These are phyloP conservation scores for Amblyraja radiata DNA, from an alignment of 2,797 vertebrate genomes.

Conservation along the genomic window DNA sequence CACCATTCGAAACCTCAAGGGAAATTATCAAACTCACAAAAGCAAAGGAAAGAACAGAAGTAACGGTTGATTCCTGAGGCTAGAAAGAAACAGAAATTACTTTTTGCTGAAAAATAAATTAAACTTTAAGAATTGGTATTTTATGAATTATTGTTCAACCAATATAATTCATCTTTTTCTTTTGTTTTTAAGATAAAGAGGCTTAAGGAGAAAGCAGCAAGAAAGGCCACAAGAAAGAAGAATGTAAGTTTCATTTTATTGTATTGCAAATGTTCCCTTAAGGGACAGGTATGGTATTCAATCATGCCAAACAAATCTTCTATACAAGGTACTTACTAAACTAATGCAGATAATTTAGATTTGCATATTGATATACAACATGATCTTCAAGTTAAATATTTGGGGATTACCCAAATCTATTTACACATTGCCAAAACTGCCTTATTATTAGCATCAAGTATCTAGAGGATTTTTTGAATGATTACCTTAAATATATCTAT, in stretches of 20 bases:
- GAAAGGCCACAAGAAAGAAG: conserved; percentile 57
- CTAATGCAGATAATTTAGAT: background rate
- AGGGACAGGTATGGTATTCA: background rate
- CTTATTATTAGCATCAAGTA: background rate
- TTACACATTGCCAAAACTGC: background rate
- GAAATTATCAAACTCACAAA: background rate
- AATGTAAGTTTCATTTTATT: conserved; percentile 51
- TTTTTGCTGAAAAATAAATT: background rate
- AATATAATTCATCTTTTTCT: background rate
- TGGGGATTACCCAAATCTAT: background rate
- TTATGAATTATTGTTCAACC: background rate
- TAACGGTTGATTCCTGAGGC: background rate
- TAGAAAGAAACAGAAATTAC: background rate
- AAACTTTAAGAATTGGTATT: background rate
- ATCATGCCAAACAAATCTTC: background rate
- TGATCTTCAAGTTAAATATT: background rate
- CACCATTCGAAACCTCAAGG: conserved; percentile 3
- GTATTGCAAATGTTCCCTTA: background rate
- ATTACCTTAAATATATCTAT: background rate
- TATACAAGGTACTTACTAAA: background rate
- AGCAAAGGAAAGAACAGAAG: background rate
- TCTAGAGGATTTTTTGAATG: background rate
- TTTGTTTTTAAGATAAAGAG: conserved; percentile 53
- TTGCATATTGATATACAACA: background rate
- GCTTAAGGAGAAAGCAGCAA: conserved; percentile 63